phyloP scores from a whole-genome alignment of 2,113 vertebrate species.

The Gymnogyps californianus region DNA sequence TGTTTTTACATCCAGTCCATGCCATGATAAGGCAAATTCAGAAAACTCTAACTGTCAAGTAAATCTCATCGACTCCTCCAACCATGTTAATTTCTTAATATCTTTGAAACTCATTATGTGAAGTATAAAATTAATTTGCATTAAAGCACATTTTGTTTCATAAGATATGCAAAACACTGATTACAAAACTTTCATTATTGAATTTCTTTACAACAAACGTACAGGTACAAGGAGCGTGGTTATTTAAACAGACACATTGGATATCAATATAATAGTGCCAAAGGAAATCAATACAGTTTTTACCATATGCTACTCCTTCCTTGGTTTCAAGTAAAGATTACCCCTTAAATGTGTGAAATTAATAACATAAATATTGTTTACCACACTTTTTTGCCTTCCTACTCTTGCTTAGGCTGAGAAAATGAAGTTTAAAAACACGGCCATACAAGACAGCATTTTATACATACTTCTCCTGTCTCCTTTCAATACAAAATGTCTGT shows the following conservation, averaged over 20 bases:
- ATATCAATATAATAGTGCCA: neutral
- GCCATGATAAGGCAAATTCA: neutral
- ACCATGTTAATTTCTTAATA: neutral
- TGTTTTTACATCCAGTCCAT: neutral
- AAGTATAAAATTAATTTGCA: neutral
- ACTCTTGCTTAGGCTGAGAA: neutral
- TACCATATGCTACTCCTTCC: neutral
- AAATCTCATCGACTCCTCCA: neutral
- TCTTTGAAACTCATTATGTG: neutral
- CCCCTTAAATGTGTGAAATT: neutral
- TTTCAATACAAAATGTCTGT: neutral
- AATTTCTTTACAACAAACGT: neutral
- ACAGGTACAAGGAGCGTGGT: neutral
- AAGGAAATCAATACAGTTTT: neutral
- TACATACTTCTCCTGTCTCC: neutral
- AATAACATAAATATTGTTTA: neutral
- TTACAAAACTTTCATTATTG: neutral
- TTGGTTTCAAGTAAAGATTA: neutral
- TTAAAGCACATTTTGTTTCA: neutral
- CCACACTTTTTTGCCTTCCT: neutral
- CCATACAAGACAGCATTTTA: neutral
- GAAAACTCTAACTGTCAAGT: neutral
- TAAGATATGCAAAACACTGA: neutral
- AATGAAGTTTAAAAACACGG: neutral
- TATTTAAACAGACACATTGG: neutral